phyloP scores from a whole-genome alignment of 2,113 vertebrate species.

The Calonectris borealis region DNA sequence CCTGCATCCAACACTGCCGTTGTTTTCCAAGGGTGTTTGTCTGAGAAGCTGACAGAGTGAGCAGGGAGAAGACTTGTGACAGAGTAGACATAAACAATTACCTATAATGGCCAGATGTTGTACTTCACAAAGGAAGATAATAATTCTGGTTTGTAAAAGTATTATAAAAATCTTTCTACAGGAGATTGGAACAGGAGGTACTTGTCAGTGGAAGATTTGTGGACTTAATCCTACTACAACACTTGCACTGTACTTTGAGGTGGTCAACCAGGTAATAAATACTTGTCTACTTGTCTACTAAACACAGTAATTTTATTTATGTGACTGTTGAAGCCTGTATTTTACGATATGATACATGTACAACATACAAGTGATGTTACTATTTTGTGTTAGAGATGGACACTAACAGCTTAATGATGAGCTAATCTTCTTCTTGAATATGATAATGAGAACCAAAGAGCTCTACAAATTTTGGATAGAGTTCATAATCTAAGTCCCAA shows the following conservation, averaged over 20 bases:
- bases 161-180: constrained; percentile 59
- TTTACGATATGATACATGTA: not conserved
- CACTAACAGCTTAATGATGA: not conserved
- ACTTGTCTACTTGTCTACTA: not conserved
- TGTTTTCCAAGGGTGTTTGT: not conserved
- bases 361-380: not conserved
- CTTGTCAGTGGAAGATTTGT: constrained; percentile 97
- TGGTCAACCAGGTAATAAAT: constrained; percentile 93
- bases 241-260: constrained; percentile 93
- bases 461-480: not conserved
- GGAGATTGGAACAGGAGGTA: constrained; percentile 97
- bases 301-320: not conserved
- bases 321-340: not conserved
- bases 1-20: not conserved
- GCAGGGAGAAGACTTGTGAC: not conserved
- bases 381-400: not conserved
- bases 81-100: not conserved
- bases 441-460: not conserved
- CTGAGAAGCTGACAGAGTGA: not conserved
- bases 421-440: not conserved
- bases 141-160: not conserved
- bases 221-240: constrained; percentile 91
- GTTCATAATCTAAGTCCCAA: not conserved
- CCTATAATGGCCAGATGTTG: not conserved
- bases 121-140: not conserved